These are phyloP conservation scores for Lasioglossum villosulum DNA, from an alignment of 2,888 invertebrate genomes.

Conservation along the genomic window DNA sequence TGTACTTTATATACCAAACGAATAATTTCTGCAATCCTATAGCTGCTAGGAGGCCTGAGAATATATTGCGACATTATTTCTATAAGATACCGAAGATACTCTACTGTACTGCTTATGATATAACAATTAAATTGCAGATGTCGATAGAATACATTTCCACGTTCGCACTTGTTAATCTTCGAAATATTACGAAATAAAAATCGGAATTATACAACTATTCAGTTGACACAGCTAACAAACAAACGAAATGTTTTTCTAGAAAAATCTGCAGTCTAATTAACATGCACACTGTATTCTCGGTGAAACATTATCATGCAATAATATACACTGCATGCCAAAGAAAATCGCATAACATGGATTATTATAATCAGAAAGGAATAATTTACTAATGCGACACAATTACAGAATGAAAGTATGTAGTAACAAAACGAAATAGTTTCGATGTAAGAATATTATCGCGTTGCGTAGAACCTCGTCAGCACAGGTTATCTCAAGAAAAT, in stretches of 20 bases:
- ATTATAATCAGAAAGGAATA: conserved; percentile 36
- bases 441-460: conserved; percentile 30
- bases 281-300: conserved; percentile 36
- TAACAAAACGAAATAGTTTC: conserved; percentile 47
- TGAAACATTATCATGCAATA: conserved; percentile 19
- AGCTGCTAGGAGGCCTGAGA: conserved; percentile 75
- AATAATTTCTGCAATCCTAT: conserved; percentile 79
- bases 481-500: conserved; percentile 48
- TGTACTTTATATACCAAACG: conserved; percentile 79
- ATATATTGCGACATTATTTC: conserved; percentile 57
- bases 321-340: conserved; percentile 34
- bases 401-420: conserved; percentile 42
- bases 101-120: not conserved
- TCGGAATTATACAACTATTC: not conserved
- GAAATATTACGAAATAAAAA: not conserved
- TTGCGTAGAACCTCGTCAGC: conserved; percentile 41
- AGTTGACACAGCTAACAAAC: not conserved
- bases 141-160: not conserved
- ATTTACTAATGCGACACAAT: conserved; percentile 55
- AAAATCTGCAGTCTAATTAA: conserved; percentile 12
- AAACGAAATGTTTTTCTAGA: not conserved
- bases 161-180: not conserved
- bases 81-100: not conserved
- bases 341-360: conserved; percentile 42
- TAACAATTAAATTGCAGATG: not conserved